Base-by-base conservation (phyloP, 2,888 invertebrate genomes). In the Eristalinus sepulchralis region DNA sequence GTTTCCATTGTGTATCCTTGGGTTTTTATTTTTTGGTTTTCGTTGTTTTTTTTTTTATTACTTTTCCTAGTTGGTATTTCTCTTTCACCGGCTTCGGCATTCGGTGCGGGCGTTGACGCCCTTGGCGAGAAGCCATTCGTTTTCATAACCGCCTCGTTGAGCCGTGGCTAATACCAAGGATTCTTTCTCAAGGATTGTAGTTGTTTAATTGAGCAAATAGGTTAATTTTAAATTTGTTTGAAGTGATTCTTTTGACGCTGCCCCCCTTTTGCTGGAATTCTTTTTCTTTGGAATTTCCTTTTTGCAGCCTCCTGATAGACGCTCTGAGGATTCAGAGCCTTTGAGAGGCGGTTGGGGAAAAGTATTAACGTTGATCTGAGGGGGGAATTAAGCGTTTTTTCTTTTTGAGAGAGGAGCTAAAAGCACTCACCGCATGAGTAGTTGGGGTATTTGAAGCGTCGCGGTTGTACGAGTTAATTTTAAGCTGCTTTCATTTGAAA, bases 161-260 rank as follows among this genome's bases (percentile, higher is more conserved):
- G 27, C 31, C 39, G 36, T 55, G 70, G 70, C 55, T 76, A 22
- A 39, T 59, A 24, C 63, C 75, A 80, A 33, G 73, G 73, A 73
- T 39, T 64, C 73, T 73, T n/a, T 82, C 73, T 75, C 62, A 78
- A 57, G 72, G 70, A 75, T 86, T 82, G 73, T 75, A 78, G 82
- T 85, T 85, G 80, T 78, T 86, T 86, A 82, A 86, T 86, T 86
- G 85, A 78, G 82, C 82, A 86, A 86, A 86, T 78, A 86, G 82
- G 85, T 78, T 86, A 82, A 86, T 86, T 82, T 86, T 73, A 5
- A 86, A 86, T 86, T 86, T 86, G 85, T 82, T 86, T 27, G 82
- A 71, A 86, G 85, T 82, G 82, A 75, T 62, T 86, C 63, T 64
- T 71, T 76, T 72, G 62, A 66, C 64, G 68, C 81, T 85, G 27